Base-by-base conservation (phyloP, 2,797 vertebrate species). In the Pipistrellus nathusii region DNA sequence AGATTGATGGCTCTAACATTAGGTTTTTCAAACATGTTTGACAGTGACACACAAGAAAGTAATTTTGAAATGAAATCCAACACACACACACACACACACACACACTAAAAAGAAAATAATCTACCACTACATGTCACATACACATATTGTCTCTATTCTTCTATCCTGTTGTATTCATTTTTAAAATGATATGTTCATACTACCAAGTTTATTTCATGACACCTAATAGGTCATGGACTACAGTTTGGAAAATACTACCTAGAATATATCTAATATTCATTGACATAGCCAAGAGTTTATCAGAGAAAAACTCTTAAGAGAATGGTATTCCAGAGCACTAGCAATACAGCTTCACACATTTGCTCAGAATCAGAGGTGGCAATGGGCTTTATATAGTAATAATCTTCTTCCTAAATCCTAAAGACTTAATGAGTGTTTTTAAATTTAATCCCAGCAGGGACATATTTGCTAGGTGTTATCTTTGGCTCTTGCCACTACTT, bases 21-120 rank as follows among this genome's bases (percentile, higher is more conserved):
- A 85, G 23, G 18, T 11, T 82, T 91, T 85, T 44, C 46, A 81
- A 86, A 72, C 6, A 51, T 53, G 69, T 78, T 90, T 77, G 21
- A 73, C 10, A 59, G 11, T 35, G 11, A 35, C 68, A 53, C 66
- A 53, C 4, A 87, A 78, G 13, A 87, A 71, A 73, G n/a, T 46
- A 2, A n/a, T 27, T 84, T 94, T 83, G 18, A 18, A 75, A 20
- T 59, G 4, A 48, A 90, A 59, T 59, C 8, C 27, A 87, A 12
- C 4, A 32, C 18, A 62, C 25, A n/a, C 3, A 23, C 17, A 38
- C 27, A 84, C 5, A 46, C 15, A 55, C 20, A 68, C 57, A 59
- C 57, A 59, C 57, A 55, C 53, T 55, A 55, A 23, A 55, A 55
- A 38, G 35, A 87, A 94, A 92, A 73, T 68, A 59, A 90, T 85